Evolutionary conservation across 2,888 invertebrate species (phyloP), one percentile per base, ranked within the genome.

Genomic region (Brenthis daphne): DNA sequence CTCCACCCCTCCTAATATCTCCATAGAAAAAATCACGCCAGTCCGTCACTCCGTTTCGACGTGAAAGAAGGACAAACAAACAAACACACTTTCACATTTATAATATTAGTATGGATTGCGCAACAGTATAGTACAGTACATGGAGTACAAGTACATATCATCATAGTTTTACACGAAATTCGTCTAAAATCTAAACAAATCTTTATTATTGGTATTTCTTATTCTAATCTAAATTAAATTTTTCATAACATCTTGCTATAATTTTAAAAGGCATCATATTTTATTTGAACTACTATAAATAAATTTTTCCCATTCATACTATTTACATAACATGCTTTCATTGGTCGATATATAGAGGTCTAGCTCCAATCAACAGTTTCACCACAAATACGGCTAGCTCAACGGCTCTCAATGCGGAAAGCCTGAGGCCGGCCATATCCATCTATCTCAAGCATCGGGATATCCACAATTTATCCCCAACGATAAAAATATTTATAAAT

Each of bases 331-430:
- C 37, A 37, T 37, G 11, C 37, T 37, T 37, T 37, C 37, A 37
- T 37, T 37, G 37, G 37, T 58, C 24, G 14, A 29, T 48, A 24
- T 58, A 58, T 24, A 50, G 60, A 16, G 29, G 29, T 60, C 50
- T 50, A 16, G 60, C 13, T 24, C 29, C 48, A 60, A 60, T 60
- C 29, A 60, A 50, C 60, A 58, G n/a, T 43, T 29, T 50, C 48
- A 64, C 64, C 54, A 29, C 55, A 48, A 55, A 64, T 20, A 55
- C 14, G 11, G 16, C 55, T 55, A 50, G 50, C 33, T 50, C 50
- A 60, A 60, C 48, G 48, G 50, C 60, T 50, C 50, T 60, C 33
- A 60, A 29, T 16, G 8, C 48, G 48, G n/a, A 8, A 43, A 43
- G 37, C 37, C 37, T 43, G 11, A 60, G 48, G 20, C 29, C 29